These are phyloP conservation scores for Hybos culiciformis DNA, from an alignment of 2,888 invertebrate species.

Conservation along the genomic window DNA sequence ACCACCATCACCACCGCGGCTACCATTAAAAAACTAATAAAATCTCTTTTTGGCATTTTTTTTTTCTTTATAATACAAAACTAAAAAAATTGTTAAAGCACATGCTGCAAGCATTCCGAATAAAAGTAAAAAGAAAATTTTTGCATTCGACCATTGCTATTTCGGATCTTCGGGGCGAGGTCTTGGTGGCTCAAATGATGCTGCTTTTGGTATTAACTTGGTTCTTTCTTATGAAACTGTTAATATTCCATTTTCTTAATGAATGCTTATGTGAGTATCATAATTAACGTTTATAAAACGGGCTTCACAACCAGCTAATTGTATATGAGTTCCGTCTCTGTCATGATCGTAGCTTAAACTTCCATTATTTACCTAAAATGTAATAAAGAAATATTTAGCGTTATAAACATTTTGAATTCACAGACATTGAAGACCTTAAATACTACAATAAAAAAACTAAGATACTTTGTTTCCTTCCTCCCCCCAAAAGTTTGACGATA, in stretches of 20 bases:
- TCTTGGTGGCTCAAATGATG: conserved; percentile 79
- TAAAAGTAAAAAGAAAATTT: conserved; percentile 78
- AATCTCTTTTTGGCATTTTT: conserved; percentile 76
- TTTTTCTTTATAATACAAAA: conserved; percentile 89
- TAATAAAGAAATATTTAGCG: not conserved
- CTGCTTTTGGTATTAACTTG: conserved; percentile 75
- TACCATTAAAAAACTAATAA: conserved; percentile 31
- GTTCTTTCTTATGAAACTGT: conserved; percentile 72
- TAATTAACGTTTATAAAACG: conserved; percentile 83
- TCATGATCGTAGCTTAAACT: conserved; percentile 94
- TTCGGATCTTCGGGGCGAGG: conserved; percentile 82
- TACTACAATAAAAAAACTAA: too few species aligned
- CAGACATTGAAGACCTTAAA: too few species aligned
- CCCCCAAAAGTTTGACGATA: too few species aligned
- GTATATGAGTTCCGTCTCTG: conserved; percentile 94
- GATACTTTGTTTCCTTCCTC: too few species aligned
- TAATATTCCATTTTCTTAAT: conserved; percentile 81
- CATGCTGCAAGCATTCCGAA: conserved; percentile 70
- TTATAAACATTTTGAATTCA: not conserved
- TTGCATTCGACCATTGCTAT: conserved; percentile 78
- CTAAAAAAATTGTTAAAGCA: conserved; percentile 71
- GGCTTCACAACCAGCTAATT: conserved; percentile 92
- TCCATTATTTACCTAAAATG: conserved; percentile 54
- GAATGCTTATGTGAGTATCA: conserved; percentile 79
- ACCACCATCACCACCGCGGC: too few species aligned